These are phyloP conservation scores for Adoxophyes honmai DNA, from an alignment of 1,140 invertebrate genomes.

Conservation along the genomic window DNA sequence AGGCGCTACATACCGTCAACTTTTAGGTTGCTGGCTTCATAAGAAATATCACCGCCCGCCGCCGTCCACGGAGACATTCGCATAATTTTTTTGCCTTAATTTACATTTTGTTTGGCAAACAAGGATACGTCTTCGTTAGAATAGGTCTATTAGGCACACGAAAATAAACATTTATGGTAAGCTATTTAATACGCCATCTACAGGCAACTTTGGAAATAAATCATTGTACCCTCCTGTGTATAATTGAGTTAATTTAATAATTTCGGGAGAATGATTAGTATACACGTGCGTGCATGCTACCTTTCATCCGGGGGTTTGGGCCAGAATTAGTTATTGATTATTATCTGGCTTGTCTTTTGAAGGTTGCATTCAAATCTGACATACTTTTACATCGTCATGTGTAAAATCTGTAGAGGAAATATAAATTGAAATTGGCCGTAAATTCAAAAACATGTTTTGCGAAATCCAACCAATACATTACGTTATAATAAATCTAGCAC, in stretches of 20 bases:
- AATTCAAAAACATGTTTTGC: too few species aligned
- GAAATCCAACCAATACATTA: too few species aligned
- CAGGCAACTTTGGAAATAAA: slow-evolving; percentile 24
- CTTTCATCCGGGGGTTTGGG: too few species aligned
- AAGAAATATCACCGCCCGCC: slow-evolving; percentile 11
- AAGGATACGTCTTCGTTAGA: slow-evolving; percentile 9
- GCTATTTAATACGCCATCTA: slow-evolving; percentile 9
- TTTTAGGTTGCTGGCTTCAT: slow-evolving; percentile 27
- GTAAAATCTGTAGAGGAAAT: too few species aligned
- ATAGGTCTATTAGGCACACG: slow-evolving; percentile 11
- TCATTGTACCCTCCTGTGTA: slow-evolving; percentile 18
- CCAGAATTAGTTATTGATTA: too few species aligned
- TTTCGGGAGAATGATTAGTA: slow-evolving; percentile 16
- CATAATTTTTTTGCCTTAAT: slow-evolving; percentile 15
- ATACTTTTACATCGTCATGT: too few species aligned
- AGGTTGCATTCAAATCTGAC: too few species aligned
- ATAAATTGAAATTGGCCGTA: too few species aligned
- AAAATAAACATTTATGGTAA: slow-evolving; percentile 14
- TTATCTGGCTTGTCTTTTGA: too few species aligned
- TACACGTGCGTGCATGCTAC: slow-evolving; percentile 5
- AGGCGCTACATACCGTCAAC: slow-evolving; percentile 29
- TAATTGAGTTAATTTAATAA: slow-evolving; percentile 21
- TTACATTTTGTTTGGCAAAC: slow-evolving; percentile 14
- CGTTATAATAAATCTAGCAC: too few species aligned
- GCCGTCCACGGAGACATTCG: slow-evolving; percentile 5